phyloP scores from a whole-genome alignment of 2,797 vertebrate genomes.

The Heterohyrax brucei region DNA sequence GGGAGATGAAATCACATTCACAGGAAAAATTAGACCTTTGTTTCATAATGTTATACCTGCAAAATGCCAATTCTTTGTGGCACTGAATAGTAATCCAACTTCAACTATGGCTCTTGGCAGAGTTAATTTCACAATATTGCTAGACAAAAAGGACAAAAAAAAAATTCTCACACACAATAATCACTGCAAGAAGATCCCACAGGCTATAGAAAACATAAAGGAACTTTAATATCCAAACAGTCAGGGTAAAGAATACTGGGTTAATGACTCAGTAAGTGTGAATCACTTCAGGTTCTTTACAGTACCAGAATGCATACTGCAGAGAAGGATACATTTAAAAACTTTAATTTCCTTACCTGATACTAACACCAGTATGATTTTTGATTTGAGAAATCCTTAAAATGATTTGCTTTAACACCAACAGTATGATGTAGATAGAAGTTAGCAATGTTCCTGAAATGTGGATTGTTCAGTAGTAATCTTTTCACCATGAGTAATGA shows the following conservation, averaged over 20 bases:
- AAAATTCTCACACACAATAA: constrained; percentile 84
- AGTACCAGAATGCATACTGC: constrained; percentile 83
- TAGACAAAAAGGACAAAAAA: constrained; percentile 44
- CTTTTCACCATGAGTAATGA: constrained; percentile 61
- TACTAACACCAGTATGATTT: constrained; percentile 75
- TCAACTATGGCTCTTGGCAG: constrained; percentile 65
- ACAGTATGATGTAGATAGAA: constrained; percentile 71
- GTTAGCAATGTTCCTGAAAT: constrained; percentile 73
- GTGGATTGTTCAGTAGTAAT: constrained; percentile 80
- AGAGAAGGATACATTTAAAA: constrained; percentile 72
- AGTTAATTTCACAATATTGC: constrained; percentile 55
- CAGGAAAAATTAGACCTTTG: constrained; percentile 67
- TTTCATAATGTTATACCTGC: constrained; percentile 45
- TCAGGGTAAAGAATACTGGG: constrained; percentile 82
- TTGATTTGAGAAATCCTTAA: constrained; percentile 68
- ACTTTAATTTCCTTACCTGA: constrained; percentile 74
- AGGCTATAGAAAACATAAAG: constrained; percentile 87
- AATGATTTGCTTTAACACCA: constrained; percentile 69
- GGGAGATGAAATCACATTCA: neutral
- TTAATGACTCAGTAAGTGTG: constrained; percentile 73
- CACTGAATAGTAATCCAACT: constrained; percentile 37
- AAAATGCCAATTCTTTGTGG: constrained; percentile 54
- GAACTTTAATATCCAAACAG: constrained; percentile 87
- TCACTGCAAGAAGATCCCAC: constrained; percentile 83
- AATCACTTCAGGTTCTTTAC: constrained; percentile 81